phyloP scores from a whole-genome alignment of 2,113 vertebrate genomes.

The Sinocyclocheilus rhinocerous region DNA sequence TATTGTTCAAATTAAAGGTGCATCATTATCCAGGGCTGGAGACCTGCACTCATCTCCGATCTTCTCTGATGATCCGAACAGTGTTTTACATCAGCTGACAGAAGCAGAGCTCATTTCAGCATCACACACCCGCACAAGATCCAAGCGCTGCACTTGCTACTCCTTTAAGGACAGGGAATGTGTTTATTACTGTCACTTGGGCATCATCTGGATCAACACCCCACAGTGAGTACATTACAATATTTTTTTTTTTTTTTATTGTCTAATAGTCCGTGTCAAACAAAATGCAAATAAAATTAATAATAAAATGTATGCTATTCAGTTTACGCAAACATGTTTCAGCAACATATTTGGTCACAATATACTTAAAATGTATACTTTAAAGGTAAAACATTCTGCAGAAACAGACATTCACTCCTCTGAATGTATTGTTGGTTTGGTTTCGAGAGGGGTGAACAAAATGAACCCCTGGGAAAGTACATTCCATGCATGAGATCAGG shows the following conservation, averaged over 20 bases:
- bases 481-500: neutral
- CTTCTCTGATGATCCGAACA: neutral
- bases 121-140: slow-evolving; percentile 56
- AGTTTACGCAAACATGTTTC: too few relatives aligned
- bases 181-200: slow-evolving; percentile 96
- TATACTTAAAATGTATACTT: too few relatives aligned
- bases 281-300: too few relatives aligned
- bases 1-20: slow-evolving; percentile 2
- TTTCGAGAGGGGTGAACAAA: neutral
- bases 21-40: neutral
- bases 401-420: neutral
- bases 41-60: slow-evolving; percentile 6
- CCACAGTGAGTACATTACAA: slow-evolving; percentile 82
- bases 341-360: too few relatives aligned
- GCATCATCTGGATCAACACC: slow-evolving; percentile 98
- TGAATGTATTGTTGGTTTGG: neutral
- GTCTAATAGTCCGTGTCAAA: too few relatives aligned
- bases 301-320: too few relatives aligned
- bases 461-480: neutral
- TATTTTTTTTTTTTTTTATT: too few relatives aligned
- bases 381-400: neutral
- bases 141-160: slow-evolving; percentile 92
- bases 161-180: slow-evolving; percentile 93
- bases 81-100: neutral
- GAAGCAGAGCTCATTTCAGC: neutral